Conservation (phyloP, 2,888 invertebrate genomes). For the Volucella inflata region DNA sequence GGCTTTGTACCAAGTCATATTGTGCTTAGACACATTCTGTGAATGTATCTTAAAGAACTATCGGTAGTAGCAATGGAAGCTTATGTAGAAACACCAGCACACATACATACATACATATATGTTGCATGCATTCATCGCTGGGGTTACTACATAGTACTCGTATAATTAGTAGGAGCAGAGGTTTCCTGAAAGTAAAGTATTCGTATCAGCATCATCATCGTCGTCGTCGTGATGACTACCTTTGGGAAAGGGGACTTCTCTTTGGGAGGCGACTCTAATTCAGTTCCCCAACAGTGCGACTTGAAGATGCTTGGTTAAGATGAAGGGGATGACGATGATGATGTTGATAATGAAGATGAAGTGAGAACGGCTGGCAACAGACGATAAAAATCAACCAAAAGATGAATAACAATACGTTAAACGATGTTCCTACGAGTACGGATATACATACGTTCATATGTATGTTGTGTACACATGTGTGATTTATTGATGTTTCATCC, state of each 20-base stretch:
- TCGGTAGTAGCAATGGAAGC: neutral
- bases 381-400: constrained; percentile 7
- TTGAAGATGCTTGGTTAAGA: neutral
- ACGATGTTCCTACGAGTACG: constrained; percentile 8
- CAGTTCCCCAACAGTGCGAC: neutral
- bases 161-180: constrained; percentile 38
- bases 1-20: constrained; percentile 7
- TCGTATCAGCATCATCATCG: neutral
- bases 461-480: constrained; percentile 16
- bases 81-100: constrained; percentile 4
- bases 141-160: constrained; percentile 7
- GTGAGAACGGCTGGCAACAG: constrained; percentile 26
- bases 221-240: neutral
- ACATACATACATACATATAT: neutral
- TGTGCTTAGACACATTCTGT: neutral
- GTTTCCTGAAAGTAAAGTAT: neutral
- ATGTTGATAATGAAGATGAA: constrained; percentile 22
- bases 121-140: neutral
- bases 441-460: too few relatives aligned
- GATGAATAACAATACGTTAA: constrained; percentile 20
- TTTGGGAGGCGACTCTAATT: neutral
- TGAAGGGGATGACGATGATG: neutral
- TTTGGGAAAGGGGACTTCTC: neutral
- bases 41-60: constrained; percentile 7
- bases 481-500: constrained; percentile 27